Percentiles rank a stretch among this genome's conserved stretches.
These are phyloP conservation scores for Acanthosepion pharaonis DNA, from an alignment of 2,888 invertebrate species.

Conservation along the genomic window DNA sequence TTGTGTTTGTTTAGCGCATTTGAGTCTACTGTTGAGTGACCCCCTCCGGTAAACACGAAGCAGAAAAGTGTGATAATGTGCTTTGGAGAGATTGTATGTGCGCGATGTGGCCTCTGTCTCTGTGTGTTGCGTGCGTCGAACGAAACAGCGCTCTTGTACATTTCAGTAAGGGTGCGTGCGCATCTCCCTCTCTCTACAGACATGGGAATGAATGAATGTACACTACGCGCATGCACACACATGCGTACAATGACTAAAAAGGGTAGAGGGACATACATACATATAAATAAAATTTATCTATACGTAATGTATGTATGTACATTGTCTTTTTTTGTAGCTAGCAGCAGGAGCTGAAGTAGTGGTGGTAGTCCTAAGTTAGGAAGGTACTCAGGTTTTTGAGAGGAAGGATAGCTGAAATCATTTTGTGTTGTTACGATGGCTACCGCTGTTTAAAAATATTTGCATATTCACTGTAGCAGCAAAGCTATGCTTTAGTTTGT, in stretches of 20 bases:
- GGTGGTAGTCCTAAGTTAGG: not conserved
- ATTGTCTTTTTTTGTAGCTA: not conserved
- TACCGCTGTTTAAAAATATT: not conserved
- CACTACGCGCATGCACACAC: not conserved
- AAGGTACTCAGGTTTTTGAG: not conserved
- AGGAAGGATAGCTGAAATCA: not conserved
- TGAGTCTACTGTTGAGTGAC: constrained; percentile 33
- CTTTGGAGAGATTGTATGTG: not conserved
- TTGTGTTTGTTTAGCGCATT: not conserved
- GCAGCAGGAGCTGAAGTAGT: constrained; percentile 5
- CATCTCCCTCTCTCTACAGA: not conserved
- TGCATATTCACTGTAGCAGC: too few relatives aligned
- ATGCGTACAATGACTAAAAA: not conserved
- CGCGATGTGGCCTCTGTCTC: not conserved
- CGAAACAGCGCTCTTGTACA: not conserved
- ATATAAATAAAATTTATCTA: not conserved
- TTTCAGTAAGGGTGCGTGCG: not conserved
- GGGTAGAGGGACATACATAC: not conserved
- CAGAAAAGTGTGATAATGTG: constrained; percentile 2
- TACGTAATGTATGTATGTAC: not conserved
- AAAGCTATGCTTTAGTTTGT: too few relatives aligned
- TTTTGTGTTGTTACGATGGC: not conserved
- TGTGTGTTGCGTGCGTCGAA: not conserved
- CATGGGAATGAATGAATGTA: constrained; percentile 3
- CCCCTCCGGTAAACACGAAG: constrained; percentile 13